Percentiles rank a stretch among this genome's conserved stretches.
Conservation (phyloP, 64 coral and sea anemone genomes). For the Montipora capricornis region DNA sequence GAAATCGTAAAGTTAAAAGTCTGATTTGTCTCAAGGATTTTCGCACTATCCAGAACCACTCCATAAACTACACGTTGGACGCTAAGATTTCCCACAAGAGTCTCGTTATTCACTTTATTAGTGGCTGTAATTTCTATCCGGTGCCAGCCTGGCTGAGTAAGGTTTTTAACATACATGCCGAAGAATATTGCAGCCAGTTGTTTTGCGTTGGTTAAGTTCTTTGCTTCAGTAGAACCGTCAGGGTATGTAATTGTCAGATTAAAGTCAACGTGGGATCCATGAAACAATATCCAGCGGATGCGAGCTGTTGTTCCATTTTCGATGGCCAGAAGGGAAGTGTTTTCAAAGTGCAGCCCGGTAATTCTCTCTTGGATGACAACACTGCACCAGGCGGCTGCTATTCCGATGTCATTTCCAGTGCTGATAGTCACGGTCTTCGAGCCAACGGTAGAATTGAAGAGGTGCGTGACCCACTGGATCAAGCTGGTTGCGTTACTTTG, state of each 20-base stretch:
- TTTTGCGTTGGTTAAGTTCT: conserved; percentile 48
- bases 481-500: conserved; percentile 19
- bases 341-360: conserved; percentile 9
- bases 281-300: too few species aligned
- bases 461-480: conserved; percentile 15
- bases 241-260: conserved; percentile 13
- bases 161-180: conserved; percentile 22
- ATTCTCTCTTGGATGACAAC: conserved; percentile 51
- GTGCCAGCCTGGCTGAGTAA: conserved; percentile 25
- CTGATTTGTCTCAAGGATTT: conserved; percentile 22
- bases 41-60: neutral
- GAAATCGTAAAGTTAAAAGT: conserved; percentile 39
- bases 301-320: neutral
- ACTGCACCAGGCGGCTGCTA: neutral
- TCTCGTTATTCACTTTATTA: conserved; percentile 13
- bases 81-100: conserved; percentile 3
- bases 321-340: neutral
- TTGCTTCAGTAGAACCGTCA: neutral
- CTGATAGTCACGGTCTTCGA: neutral
- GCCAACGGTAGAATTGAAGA: neutral
- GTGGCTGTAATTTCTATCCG: conserved; percentile 36
- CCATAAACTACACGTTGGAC: conserved; percentile 20
- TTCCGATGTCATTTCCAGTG: conserved; percentile 22
- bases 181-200: conserved; percentile 49
- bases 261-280: conserved; percentile 52